A percentile compares a stretch with the other conserved stretches of the same genome.
Conservation (phyloP, 2,888 invertebrate species). For the Halocaridina rubra region DNA sequence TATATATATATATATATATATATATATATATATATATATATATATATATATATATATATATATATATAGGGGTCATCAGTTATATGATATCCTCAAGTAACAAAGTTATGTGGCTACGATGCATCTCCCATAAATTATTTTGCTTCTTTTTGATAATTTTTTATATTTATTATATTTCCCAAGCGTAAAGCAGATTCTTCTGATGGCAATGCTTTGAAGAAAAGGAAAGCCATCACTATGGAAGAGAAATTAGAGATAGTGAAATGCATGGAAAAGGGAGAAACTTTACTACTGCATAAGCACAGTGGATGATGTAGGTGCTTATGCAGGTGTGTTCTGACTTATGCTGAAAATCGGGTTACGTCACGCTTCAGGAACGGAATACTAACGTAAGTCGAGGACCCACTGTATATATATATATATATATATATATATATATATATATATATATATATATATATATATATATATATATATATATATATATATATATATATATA, state of each 20-base stretch:
- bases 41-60: background rate
- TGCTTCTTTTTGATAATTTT: too few species aligned
- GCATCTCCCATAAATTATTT: too few species aligned
- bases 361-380: too few species aligned
- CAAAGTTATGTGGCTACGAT: conserved; percentile 83
- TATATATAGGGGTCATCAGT: too few species aligned
- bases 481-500: conserved; percentile 34
- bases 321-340: too few species aligned
- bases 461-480: conserved; percentile 45
- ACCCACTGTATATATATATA: too few species aligned
- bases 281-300: background rate
- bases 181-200: conserved; percentile 19
- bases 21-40: background rate
- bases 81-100: conserved; percentile 75
- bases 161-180: conserved; percentile 80
- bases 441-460: conserved; percentile 24
- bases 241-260: too few species aligned
- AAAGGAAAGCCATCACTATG: too few species aligned
- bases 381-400: too few species aligned
- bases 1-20: background rate
- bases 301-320: background rate
- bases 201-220: too few species aligned
- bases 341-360: too few species aligned
- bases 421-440: conserved; percentile 25
- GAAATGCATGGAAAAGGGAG: too few species aligned